Evolutionary conservation across 64 coral and sea anemone genomes (phyloP), one percentile per base, ranked within the genome.

Genomic region (Actinia tenebrosa): DNA sequence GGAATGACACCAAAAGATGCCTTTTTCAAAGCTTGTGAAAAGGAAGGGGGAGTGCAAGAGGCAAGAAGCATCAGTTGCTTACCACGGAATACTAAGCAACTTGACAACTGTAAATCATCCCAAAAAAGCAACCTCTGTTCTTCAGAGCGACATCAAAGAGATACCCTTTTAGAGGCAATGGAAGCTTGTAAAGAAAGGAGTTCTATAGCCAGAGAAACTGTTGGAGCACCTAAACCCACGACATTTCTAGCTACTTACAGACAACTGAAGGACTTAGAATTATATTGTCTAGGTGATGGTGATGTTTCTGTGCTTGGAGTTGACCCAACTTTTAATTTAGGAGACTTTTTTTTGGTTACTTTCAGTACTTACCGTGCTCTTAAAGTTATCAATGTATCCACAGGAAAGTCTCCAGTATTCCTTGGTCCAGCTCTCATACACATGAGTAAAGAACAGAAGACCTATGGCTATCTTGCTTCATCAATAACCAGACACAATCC

Each of bases 91-190:
- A 23, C 71, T 10, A 88, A 81, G 46, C 75, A 88, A 64, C 72
- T 88, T 3, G 20, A 44, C 30, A 88, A 88, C 25, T 56, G 27
- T 61, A 80, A 80, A 60, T 20, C 50, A 56, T 88, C 69, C 10
- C 56, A 71, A 79, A 56, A 71, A 58, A 58, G 50, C 22, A 55
- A 18, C 18, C 77, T 88, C 61, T 27, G n/a, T 45, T 55, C 71
- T 27, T 88, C 86, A 50, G 30, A 45, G 18, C 56, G 11, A 22
- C 52, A 79, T 55, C 75, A 56, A 16, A 78, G 69, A 80, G 86
- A 88, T 88, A 88, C 60, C 68, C 78, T 88, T 71, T 77, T 80
- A 79, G 86, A 88, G 55, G 47, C 86, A 42, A 88, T 88, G 86
- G 47, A 88, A 56, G 78, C 75, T 30, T 88, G 86, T 77, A 88